phyloP scores from a whole-genome alignment of 2,888 invertebrate genomes.

The Hyalella azteca region DNA sequence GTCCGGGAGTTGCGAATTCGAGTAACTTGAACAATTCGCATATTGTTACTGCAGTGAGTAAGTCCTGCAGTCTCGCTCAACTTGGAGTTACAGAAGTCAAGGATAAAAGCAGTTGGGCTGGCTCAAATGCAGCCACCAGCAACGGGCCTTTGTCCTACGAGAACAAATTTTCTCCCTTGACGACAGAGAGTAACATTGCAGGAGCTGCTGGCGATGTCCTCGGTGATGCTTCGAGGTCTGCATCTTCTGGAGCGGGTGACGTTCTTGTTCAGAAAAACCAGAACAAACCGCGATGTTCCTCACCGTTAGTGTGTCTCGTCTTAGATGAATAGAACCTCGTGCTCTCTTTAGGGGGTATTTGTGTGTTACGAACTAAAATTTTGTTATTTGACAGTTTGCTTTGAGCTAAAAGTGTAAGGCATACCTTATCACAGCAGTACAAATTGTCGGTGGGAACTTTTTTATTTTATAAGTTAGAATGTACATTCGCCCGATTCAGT shows the following conservation, averaged over 20 bases:
- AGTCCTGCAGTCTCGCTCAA: background rate
- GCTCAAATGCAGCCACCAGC: background rate
- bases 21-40: background rate
- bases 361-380: too few relatives aligned
- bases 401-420: too few relatives aligned
- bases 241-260: background rate
- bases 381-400: too few relatives aligned
- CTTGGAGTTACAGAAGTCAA: background rate
- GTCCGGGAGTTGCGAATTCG: background rate
- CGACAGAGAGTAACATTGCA: background rate
- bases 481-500: too few relatives aligned
- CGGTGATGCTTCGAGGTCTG: background rate
- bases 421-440: too few relatives aligned
- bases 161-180: background rate
- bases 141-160: background rate
- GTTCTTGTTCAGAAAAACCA: background rate
- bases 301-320: slow-evolving; percentile 35
- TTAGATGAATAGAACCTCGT: slow-evolving; percentile 11
- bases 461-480: too few relatives aligned
- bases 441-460: too few relatives aligned
- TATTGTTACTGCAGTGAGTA: background rate
- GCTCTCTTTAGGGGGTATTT: background rate
- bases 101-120: background rate
- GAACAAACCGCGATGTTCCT: slow-evolving; percentile 11
- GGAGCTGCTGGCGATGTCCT: background rate